A percentile compares a stretch with the other conserved stretches of the same genome.
These are phyloP conservation scores for Bicyclus anynana DNA, from an alignment of 1,140 invertebrate species.

Conservation along the genomic window DNA sequence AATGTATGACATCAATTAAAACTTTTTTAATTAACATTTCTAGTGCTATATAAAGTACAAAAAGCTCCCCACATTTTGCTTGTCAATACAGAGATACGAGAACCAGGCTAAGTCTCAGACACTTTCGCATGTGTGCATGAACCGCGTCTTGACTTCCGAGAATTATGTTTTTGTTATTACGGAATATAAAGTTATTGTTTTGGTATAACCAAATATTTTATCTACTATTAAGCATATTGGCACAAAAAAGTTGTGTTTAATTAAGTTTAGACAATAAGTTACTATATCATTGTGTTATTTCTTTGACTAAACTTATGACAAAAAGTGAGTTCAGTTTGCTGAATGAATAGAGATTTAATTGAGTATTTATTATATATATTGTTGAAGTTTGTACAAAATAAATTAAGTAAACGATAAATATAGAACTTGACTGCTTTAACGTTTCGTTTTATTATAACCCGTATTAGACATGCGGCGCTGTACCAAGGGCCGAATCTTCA, in stretches of 20 bases:
- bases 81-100: no score
- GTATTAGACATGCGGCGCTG: no score
- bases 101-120: neutral
- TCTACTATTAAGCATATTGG: slow-evolving; percentile 74
- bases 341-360: slow-evolving; percentile 78
- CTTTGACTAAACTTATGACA: slow-evolving; percentile 73
- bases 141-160: slow-evolving; percentile 22
- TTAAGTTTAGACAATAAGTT: slow-evolving; percentile 78
- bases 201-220: slow-evolving; percentile 72
- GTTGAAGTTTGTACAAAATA: slow-evolving; percentile 80
- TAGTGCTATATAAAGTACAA: neutral
- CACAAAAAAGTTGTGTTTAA: slow-evolving; percentile 77
- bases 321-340: slow-evolving; percentile 78
- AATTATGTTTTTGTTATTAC: slow-evolving; percentile 26
- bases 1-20: neutral
- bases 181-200: slow-evolving; percentile 42
- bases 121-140: slow-evolving; percentile 7
- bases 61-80: neutral
- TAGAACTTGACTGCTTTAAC: slow-evolving; percentile 79
- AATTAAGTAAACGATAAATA: slow-evolving; percentile 79
- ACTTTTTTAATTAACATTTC: neutral
- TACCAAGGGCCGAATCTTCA: no score
- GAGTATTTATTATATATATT: slow-evolving; percentile 79
- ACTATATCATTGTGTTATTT: slow-evolving; percentile 73
- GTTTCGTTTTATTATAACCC: slow-evolving; percentile 40